Evolutionary conservation across 2,888 invertebrate genomes (phyloP).

Genomic region (Latheticus oryzae): DNA sequence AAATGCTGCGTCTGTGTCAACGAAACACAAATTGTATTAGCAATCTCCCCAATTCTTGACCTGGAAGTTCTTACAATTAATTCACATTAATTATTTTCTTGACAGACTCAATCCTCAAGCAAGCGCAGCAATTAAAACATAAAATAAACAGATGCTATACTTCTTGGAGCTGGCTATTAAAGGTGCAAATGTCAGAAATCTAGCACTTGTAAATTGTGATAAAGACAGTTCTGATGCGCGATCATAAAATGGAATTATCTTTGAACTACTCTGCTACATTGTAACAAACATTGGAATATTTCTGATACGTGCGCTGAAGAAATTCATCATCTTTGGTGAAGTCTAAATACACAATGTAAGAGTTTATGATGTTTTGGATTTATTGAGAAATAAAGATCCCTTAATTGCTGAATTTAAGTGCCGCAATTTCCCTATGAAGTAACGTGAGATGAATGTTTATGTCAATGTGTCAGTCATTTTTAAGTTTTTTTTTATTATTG

Average conservation of each 20-base stretch:
- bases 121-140: no score
- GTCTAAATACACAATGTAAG: no score
- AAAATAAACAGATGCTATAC: no score
- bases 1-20: slow-evolving; percentile 12
- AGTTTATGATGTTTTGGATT: slow-evolving; percentile 9
- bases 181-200: no score
- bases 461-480: neutral
- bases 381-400: slow-evolving; percentile 3
- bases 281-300: no score
- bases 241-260: no score
- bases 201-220: no score
- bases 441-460: slow-evolving; percentile 1
- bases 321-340: no score
- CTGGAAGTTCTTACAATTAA: slow-evolving; percentile 2
- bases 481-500: neutral
- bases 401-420: slow-evolving; percentile 9
- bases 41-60: slow-evolving; percentile 7
- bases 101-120: neutral
- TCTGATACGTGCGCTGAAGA: no score
- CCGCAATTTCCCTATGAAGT: slow-evolving; percentile 3
- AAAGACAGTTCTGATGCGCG: no score
- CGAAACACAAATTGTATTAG: slow-evolving; percentile 17
- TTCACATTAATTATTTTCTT: neutral
- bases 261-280: no score
- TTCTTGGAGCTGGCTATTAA: no score